A percentile compares a stretch with the other conserved stretches of the same genome.
Conservation (phyloP, 2,888 invertebrate genomes). For the Acanthoscelides obtectus region DNA sequence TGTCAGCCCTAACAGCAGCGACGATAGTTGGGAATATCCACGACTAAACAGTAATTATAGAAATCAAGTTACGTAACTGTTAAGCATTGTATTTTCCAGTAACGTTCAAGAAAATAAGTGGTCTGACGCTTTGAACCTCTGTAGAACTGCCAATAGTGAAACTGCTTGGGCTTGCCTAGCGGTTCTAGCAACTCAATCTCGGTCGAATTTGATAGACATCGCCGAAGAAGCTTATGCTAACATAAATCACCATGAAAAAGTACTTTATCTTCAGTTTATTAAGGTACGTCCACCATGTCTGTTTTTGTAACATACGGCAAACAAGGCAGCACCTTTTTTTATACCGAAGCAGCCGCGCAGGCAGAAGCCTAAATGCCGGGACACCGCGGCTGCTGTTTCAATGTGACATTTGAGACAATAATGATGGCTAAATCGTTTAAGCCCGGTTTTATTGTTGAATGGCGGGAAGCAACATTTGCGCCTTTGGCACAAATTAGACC, state of each 20-base stretch:
- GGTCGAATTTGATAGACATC: constrained; percentile 67
- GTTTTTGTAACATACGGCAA: not conserved
- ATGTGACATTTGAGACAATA: not conserved
- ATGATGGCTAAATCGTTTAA: not conserved
- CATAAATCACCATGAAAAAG: constrained; percentile 82
- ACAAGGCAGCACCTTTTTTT: not conserved
- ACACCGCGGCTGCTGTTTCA: not conserved
- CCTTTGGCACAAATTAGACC: too few relatives aligned
- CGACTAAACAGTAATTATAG: too few relatives aligned
- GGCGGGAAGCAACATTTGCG: too few relatives aligned
- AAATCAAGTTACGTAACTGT: too few relatives aligned
- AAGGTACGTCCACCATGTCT: constrained; percentile 52
- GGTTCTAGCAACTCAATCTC: constrained; percentile 81
- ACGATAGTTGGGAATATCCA: too few relatives aligned
- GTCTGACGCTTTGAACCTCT: constrained; percentile 48
- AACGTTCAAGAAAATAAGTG: constrained; percentile 73
- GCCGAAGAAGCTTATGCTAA: constrained; percentile 95
- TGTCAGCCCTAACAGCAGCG: too few relatives aligned
- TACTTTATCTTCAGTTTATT: constrained; percentile 76
- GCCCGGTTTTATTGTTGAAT: too few relatives aligned
- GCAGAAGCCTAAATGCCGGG: too few relatives aligned
- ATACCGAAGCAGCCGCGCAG: too few relatives aligned
- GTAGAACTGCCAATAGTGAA: constrained; percentile 49
- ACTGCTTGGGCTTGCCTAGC: constrained; percentile 94
- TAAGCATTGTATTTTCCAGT: constrained; percentile 35